phyloP scores from a whole-genome alignment of 2,797 vertebrate genomes.

The Champsocephalus esox region DNA sequence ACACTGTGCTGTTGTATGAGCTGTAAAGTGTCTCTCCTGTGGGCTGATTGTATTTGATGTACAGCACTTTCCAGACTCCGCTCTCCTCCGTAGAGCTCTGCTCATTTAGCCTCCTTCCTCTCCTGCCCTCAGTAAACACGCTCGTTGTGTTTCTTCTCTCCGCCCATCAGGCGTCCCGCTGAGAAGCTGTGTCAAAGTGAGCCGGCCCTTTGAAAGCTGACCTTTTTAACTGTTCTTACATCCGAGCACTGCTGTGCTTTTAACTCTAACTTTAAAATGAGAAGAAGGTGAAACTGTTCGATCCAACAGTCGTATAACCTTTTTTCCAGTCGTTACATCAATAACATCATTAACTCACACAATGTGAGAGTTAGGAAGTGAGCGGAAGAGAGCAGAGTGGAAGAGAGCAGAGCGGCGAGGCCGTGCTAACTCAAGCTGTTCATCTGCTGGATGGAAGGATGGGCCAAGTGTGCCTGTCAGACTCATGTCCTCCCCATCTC shows the following conservation, averaged over 20 bases:
- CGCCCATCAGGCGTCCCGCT: constrained; percentile 31
- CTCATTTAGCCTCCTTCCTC: not conserved
- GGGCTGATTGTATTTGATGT: no score
- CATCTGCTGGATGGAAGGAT: constrained; percentile 27
- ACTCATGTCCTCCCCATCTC: constrained; percentile 18
- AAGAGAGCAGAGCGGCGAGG: not conserved
- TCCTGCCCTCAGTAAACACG: not conserved
- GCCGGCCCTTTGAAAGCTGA: constrained; percentile 43
- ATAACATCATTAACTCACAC: not conserved
- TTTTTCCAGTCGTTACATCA: constrained; percentile 7
- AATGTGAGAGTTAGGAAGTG: constrained; percentile 5
- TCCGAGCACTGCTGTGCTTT: constrained; percentile 40
- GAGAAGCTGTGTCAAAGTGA: constrained; percentile 30
- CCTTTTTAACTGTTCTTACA: constrained; percentile 28
- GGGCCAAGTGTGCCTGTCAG: constrained; percentile 21
- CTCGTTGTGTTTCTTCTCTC: constrained; percentile 2
- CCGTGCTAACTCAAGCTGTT: constrained; percentile 15
- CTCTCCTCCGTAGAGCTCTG: no score
- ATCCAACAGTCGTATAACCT: constrained; percentile 32
- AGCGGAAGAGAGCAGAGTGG: constrained; percentile 16
- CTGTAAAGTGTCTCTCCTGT: no score
- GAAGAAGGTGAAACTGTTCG: constrained; percentile 33
- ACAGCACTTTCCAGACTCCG: no score
- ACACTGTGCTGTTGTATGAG: no score
- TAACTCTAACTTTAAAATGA: constrained; percentile 29